Evolutionary conservation across 2,888 invertebrate species (phyloP).

Genomic region (Dorcus parallelipipedus): DNA sequence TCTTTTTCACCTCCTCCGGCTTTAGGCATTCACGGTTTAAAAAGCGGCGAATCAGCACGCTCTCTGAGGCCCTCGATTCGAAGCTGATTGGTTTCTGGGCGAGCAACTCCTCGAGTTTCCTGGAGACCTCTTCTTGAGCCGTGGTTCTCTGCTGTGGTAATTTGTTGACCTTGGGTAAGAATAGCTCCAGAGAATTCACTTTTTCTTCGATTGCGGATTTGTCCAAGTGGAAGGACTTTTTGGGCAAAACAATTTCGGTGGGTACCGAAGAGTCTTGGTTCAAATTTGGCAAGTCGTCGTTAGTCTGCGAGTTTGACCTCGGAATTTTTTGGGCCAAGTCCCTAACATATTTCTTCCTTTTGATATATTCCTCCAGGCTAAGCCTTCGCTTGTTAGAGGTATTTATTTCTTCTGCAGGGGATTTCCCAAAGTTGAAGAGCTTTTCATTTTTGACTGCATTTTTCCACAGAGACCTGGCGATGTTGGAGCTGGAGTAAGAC

Average conservation of each 20-base stretch:
- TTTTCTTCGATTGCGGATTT: slow-evolving; percentile 14
- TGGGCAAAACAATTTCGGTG: background rate
- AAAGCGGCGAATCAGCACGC: slow-evolving; percentile 22
- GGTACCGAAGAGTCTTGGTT: too few relatives aligned
- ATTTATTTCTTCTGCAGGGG: too few relatives aligned
- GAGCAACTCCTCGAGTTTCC: slow-evolving; percentile 11
- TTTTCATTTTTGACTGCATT: too few relatives aligned
- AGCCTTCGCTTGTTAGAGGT: slow-evolving; percentile 15
- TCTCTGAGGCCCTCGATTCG: slow-evolving; percentile 13
- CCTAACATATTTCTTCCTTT: slow-evolving; percentile 14
- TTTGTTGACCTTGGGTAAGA: slow-evolving; percentile 18
- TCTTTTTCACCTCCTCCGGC: slow-evolving; percentile 18
- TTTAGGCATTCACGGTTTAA: slow-evolving; percentile 20
- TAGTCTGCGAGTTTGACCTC: background rate
- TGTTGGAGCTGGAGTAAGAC: too few relatives aligned
- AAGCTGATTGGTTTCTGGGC: slow-evolving; percentile 11
- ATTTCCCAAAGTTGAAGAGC: too few relatives aligned
- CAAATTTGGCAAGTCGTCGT: too few relatives aligned
- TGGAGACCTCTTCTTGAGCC: slow-evolving; percentile 3
- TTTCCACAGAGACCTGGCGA: too few relatives aligned
- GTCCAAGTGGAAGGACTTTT: background rate
- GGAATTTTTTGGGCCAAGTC: too few relatives aligned
- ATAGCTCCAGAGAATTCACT: slow-evolving; percentile 13
- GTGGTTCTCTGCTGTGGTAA: background rate
- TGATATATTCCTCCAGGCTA: slow-evolving; percentile 26